These are phyloP conservation scores for Ifrita kowaldi DNA, from an alignment of 2,113 vertebrate genomes.

Conservation along the genomic window DNA sequence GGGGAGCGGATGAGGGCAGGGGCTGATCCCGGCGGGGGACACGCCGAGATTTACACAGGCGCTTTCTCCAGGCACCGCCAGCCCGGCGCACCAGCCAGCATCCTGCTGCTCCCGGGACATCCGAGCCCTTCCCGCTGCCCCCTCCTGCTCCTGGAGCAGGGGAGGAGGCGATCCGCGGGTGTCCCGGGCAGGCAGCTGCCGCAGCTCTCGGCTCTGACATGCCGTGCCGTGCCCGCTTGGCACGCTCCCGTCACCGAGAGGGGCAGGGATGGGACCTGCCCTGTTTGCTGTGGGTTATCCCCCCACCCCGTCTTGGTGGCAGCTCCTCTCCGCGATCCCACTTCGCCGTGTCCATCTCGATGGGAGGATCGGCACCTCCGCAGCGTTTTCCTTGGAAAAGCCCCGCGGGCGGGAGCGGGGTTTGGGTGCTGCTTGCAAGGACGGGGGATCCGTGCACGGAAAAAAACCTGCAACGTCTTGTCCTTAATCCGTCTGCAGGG, in stretches of 20 bases:
- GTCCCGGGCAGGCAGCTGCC: background rate
- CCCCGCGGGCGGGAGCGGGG: background rate
- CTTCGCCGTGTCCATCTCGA: accelerated
- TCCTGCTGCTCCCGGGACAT: background rate
- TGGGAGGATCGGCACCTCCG: background rate
- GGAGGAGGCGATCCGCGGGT: background rate
- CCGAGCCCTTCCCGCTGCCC: background rate
- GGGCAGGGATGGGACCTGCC: background rate
- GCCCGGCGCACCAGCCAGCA: background rate
- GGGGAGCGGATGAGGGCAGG: background rate
- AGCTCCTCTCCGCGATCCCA: background rate
- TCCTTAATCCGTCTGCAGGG: background rate
- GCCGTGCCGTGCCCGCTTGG: background rate
- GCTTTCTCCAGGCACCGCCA: background rate
- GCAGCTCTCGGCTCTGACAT: background rate
- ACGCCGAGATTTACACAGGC: background rate
- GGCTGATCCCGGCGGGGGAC: background rate
- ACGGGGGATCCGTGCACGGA: background rate
- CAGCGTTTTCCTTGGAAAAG: background rate
- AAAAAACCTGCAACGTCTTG: slow-evolving; percentile 52
- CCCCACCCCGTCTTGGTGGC: background rate
- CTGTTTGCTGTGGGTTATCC: background rate
- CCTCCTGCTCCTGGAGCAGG: background rate
- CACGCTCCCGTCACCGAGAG: background rate
- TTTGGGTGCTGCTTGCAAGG: background rate